Percentiles rank a stretch among this genome's conserved stretches.
phyloP scores from a whole-genome alignment of 2,113 vertebrate genomes.

The Rhineura floridana region DNA sequence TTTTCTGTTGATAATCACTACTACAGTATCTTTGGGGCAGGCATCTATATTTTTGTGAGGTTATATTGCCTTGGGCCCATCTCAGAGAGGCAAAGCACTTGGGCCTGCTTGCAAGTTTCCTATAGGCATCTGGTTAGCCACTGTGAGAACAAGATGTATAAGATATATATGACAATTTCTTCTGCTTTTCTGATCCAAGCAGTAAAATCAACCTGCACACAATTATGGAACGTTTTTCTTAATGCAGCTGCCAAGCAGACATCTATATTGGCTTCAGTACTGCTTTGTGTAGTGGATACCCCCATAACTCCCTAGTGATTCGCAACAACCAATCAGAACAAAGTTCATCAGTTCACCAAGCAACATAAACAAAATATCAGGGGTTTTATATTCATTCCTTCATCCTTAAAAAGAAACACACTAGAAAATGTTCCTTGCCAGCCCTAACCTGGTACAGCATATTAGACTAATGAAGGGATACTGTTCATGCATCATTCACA shows the following conservation, averaged over 20 bases:
- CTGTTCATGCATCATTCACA: slow-evolving; percentile 68
- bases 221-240: slow-evolving; percentile 52
- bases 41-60: background rate
- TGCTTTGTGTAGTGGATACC: slow-evolving; percentile 61
- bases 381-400: slow-evolving; percentile 56
- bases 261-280: slow-evolving; percentile 62
- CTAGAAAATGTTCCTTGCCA: slow-evolving; percentile 47
- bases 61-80: background rate
- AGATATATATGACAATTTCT: slow-evolving; percentile 7
- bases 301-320: slow-evolving; percentile 64
- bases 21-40: background rate
- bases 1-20: background rate
- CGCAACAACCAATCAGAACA: slow-evolving; percentile 52
- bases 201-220: slow-evolving; percentile 40
- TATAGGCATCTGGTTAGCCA: too few relatives aligned
- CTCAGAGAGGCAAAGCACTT: background rate
- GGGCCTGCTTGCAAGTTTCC: too few relatives aligned
- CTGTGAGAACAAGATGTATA: too few relatives aligned
- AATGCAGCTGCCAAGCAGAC: slow-evolving; percentile 62
- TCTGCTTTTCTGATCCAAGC: slow-evolving; percentile 37
- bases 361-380: slow-evolving; percentile 67
- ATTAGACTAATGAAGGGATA: slow-evolving; percentile 66
- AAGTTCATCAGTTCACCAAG: slow-evolving; percentile 63
- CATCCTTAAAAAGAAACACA: slow-evolving; percentile 61
- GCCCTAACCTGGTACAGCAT: slow-evolving; percentile 66